Evolutionary conservation across 2,797 vertebrate species (phyloP).

Genomic region (Myiothlypis coronata): DNA sequence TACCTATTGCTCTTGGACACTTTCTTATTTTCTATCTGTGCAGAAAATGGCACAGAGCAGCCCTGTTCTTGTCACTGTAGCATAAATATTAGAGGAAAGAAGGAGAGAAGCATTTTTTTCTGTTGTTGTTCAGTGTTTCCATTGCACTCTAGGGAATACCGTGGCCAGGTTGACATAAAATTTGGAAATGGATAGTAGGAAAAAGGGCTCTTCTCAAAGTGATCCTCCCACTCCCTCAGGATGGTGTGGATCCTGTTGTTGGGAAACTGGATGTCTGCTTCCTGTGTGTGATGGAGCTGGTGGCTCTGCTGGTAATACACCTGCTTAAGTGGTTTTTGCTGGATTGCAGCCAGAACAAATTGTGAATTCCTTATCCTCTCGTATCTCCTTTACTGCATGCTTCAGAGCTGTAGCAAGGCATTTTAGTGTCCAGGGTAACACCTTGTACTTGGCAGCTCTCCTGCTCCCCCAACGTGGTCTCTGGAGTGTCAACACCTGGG

Average conservation of each 20-base stretch:
- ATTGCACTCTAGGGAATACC: neutral
- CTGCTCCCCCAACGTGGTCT: neutral
- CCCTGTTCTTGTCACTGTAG: neutral
- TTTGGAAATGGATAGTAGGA: neutral
- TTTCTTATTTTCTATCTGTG: neutral
- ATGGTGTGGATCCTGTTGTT: neutral
- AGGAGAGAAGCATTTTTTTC: neutral
- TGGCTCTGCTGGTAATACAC: conserved; percentile 20
- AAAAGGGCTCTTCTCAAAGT: neutral
- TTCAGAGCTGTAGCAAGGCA: neutral
- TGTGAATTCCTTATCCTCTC: conserved; percentile 26
- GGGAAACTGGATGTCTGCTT: neutral
- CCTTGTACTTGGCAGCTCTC: conserved; percentile 47
- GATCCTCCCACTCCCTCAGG: neutral
- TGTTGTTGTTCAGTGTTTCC: neutral
- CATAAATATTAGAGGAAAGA: neutral
- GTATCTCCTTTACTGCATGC: neutral
- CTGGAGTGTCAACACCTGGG: conserved; percentile 8
- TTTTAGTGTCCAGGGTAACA: conserved; percentile 20
- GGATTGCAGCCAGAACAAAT: neutral
- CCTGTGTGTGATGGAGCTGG: neutral
- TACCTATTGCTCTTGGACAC: neutral
- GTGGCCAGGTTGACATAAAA: neutral
- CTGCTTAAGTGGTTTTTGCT: conserved; percentile 38
- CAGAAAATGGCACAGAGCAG: neutral